Evolutionary conservation across 2,113 vertebrate species (phyloP), one percentile per base, ranked within the genome.

Genomic region (Thunnus thynnus): DNA sequence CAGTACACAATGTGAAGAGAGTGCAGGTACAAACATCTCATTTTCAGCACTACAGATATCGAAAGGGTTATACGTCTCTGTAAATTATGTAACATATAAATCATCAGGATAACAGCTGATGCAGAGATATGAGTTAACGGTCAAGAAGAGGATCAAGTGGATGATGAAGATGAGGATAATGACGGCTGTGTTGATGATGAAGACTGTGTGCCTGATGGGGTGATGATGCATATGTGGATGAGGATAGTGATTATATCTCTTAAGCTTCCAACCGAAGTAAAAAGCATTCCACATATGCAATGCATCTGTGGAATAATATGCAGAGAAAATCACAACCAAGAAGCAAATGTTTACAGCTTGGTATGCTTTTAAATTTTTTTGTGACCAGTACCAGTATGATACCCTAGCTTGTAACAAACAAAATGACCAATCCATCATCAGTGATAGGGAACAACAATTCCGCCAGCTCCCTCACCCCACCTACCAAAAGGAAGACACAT

Each of bases 101-200:
- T 82, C 68, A 75, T 57, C 48, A 16, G 48, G 16, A 82, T 74
- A 79, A 70, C 69, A 76, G 77, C 47, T 61, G 85, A 85, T 56
- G 68, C 67, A 82, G 62, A 65, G 80, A 79, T 78, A 30, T 47
- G 76, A 86, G 56, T 68, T 73, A 72, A 76, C 25, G 52, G 84
- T 90, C 90, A 86, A 87, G 71, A 71, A 51, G 78, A 68, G 67
- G 81, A 80, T 91, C 83, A 92, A 92, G 86, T 83, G 87, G 88
- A 67, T 79, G 82, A 87, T 82, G 84, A 84, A 79, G 82, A 88
- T 60, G 74, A 83, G 66, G 78, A 85, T 88, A 86, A 89, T 90
- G 81, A 83, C 44, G 68, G 62, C 67, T 54, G 25, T 55, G 80
- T 22, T 82, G 60, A 72, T 84, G 85, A 79, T 74, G 72, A 87